Evolutionary conservation across 1,140 invertebrate genomes (phyloP).

Genomic region (Forficula auricularia): DNA sequence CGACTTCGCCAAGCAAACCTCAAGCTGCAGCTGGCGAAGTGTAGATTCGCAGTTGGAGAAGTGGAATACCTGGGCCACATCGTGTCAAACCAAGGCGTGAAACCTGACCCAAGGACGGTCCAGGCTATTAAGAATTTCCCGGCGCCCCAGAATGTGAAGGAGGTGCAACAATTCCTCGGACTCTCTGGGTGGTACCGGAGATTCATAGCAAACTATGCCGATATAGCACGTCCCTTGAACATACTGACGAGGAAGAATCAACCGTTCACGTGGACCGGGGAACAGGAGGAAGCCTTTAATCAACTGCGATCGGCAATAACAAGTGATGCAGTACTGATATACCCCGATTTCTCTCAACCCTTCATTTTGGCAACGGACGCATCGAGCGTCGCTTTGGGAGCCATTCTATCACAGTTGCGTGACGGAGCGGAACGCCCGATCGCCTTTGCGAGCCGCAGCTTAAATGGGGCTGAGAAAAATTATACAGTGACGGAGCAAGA

Average conservation of each 20-base stretch:
- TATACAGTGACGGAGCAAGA: too few species aligned
- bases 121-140: conserved; percentile 15
- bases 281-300: conserved; percentile 2
- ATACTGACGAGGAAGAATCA: conserved; percentile 1
- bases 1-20: conserved; percentile 14
- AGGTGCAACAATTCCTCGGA: conserved; percentile 17
- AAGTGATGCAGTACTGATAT: neutral
- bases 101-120: conserved; percentile 16
- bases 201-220: too few species aligned
- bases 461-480: conserved; percentile 13
- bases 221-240: conserved; percentile 2
- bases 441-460: conserved; percentile 2
- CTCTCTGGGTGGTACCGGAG: conserved; percentile 13
- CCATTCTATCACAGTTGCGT: conserved; percentile 6
- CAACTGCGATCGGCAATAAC: conserved; percentile 2
- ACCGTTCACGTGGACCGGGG: neutral
- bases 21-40: conserved; percentile 20
- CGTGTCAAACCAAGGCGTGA: conserved; percentile 13
- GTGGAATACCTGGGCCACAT: conserved; percentile 18
- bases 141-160: conserved; percentile 10
- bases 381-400: conserved; percentile 1
- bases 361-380: conserved; percentile 8
- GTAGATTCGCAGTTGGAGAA: conserved; percentile 16
- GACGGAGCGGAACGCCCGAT: conserved; percentile 6
- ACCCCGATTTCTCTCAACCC: conserved; percentile 7